Conservation (phyloP, 2,797 vertebrate species). For the Pteronotus mesoamericanus region DNA sequence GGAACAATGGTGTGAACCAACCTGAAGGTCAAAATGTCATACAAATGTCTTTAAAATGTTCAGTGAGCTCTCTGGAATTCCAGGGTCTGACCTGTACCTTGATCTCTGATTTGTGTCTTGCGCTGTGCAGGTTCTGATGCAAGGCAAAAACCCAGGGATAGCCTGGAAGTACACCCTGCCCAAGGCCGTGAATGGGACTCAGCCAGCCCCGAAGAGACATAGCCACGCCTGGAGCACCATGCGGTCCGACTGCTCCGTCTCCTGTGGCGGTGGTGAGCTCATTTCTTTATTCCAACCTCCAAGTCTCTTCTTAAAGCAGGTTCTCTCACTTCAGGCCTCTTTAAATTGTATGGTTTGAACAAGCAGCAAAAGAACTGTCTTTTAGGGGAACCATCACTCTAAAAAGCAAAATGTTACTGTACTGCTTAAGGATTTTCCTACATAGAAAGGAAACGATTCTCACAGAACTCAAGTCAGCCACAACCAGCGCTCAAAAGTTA, state of each 20-base stretch:
- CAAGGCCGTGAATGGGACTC: constrained; percentile 79
- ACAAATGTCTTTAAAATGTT: neutral
- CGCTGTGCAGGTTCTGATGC: constrained; percentile 89
- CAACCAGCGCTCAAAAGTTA: neutral
- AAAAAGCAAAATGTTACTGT: neutral
- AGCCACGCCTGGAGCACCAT: constrained; percentile 90
- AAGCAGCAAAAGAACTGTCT: neutral
- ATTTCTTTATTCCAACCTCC: neutral
- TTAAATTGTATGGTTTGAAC: neutral
- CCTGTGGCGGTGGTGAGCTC: constrained; percentile 86
- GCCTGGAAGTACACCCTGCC: constrained; percentile 94
- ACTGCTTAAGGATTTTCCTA: neutral
- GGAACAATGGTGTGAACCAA: neutral
- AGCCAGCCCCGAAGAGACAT: constrained; percentile 79
- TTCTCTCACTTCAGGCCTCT: neutral
- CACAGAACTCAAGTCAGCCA: neutral
- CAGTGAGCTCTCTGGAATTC: neutral
- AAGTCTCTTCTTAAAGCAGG: neutral
- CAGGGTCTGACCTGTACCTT: neutral
- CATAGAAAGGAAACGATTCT: neutral
- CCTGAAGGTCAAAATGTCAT: neutral
- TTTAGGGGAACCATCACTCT: neutral
- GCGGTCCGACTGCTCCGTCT: constrained; percentile 91
- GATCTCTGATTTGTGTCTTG: neutral
- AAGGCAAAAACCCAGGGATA: constrained; percentile 95